Evolutionary conservation across 2,888 invertebrate species (phyloP), one percentile per base, ranked within the genome.

Genomic region (Nomada ruficornis): DNA sequence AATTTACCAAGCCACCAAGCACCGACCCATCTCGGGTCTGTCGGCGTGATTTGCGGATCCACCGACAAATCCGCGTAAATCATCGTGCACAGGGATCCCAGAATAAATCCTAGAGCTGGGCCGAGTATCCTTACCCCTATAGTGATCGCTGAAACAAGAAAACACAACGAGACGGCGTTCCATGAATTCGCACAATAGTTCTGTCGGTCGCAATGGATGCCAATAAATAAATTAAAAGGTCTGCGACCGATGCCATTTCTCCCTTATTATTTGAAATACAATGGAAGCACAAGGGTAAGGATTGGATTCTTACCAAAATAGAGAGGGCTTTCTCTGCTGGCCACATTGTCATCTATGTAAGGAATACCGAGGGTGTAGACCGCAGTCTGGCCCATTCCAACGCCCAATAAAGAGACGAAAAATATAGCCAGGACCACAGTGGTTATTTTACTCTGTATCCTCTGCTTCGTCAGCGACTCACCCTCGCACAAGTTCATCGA

Each of bases 1-100:
- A 60, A 95, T 95, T 96, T 94, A 95, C 98, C 98, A 79, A 99
- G 95, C 99, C 99, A 99, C 99, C 99, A 99, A 62, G 99, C 99
- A 68, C 99, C 98, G 65, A 99, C 97, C 98, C 98, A 99, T 94
- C 97, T 95, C 5, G 98, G 97, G 94, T 98, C 98, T 57, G 95
- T 96, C 69, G 96, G 96, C 87, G 96, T 96, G 90, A 97, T 97
- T 85, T 96, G 96, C 0, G 97, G 97, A 92, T 96, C 95, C 15
- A 95, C 94, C 2, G 96, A 95, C 26, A 98, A 96, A 94, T 98
- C 96, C 57, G 97, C 98, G 94, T 98, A 98, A 86, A 98, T 95
- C 90, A 97, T 96, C 0, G 98, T 98, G 94, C 98, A 98, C 55
- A 98, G 94, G 3, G 98, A 98, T 47, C 98, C 98, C 44, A 98